A percentile compares a stretch with the other conserved stretches of the same genome.
Evolutionary conservation across 1,140 invertebrate genomes (phyloP).

Genomic region (Reticulitermes speratus): DNA sequence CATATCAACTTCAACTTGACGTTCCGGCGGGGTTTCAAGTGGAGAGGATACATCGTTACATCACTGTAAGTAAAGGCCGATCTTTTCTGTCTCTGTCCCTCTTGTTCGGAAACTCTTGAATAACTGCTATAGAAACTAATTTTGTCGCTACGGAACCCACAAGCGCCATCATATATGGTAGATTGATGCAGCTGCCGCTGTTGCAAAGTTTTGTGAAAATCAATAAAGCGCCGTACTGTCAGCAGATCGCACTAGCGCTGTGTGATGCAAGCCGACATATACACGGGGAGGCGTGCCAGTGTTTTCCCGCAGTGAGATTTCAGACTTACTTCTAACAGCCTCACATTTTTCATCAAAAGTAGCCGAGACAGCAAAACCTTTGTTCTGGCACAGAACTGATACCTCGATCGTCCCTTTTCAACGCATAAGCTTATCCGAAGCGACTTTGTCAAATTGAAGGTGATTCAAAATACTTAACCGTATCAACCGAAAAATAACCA

Average conservation of each 20-base stretch:
- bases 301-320: slow-evolving; percentile 15
- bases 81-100: background rate
- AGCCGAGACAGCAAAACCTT: background rate
- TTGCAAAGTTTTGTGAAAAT: background rate
- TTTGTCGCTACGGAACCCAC: background rate
- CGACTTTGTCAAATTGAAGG: slow-evolving; percentile 15
- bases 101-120: slow-evolving; percentile 12
- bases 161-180: background rate
- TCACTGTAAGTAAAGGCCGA: background rate
- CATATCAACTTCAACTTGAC: background rate
- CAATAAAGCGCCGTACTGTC: background rate
- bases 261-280: background rate
- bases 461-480: background rate
- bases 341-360: slow-evolving; percentile 3
- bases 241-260: background rate
- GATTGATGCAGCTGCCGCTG: background rate
- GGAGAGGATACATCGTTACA: background rate
- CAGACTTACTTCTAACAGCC: background rate
- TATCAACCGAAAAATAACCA: background rate
- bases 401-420: background rate
- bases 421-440: background rate
- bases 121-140: slow-evolving; percentile 17
- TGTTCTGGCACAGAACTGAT: background rate
- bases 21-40: background rate
- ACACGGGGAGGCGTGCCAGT: background rate